These are phyloP conservation scores for Brachionus plicatilis DNA, from an alignment of 1,140 invertebrate species.

Conservation along the genomic window DNA sequence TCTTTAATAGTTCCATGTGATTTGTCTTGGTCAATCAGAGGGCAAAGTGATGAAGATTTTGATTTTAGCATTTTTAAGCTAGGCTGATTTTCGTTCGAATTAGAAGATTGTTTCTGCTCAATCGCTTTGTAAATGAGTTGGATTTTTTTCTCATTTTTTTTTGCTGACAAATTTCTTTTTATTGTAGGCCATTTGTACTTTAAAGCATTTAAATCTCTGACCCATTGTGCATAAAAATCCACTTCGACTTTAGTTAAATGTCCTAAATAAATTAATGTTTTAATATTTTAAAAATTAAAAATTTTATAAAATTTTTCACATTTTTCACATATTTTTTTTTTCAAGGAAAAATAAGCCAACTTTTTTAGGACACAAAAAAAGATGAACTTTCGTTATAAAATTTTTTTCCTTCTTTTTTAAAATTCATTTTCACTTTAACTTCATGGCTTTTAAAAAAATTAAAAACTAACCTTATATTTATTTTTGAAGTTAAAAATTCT, in stretches of 20 bases:
- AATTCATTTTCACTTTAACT: no score
- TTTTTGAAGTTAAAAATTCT: no score
- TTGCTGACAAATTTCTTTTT: background rate
- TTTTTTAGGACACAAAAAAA: no score
- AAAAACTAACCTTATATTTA: no score
- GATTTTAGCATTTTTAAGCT: background rate
- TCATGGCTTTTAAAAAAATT: no score
- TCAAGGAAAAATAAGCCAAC: no score
- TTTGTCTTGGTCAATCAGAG: background rate
- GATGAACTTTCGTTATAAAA: no score
- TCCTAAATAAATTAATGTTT: background rate
- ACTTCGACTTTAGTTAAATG: background rate
- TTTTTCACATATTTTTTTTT: no score
- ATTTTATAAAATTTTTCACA: no score
- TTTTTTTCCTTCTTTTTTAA: no score
- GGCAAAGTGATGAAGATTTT: background rate
- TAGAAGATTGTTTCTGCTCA: constrained; percentile 17
- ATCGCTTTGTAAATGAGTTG: background rate
- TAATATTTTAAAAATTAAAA: background rate
- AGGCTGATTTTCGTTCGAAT: constrained; percentile 22
- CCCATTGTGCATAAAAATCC: constrained; percentile 9
- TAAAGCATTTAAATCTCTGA: constrained; percentile 4
- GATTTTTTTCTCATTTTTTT: background rate
- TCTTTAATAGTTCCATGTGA: background rate
- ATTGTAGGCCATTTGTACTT: constrained; percentile 11